Base-by-base conservation (phyloP, 1,140 invertebrate genomes). In the Grapholita molesta region DNA sequence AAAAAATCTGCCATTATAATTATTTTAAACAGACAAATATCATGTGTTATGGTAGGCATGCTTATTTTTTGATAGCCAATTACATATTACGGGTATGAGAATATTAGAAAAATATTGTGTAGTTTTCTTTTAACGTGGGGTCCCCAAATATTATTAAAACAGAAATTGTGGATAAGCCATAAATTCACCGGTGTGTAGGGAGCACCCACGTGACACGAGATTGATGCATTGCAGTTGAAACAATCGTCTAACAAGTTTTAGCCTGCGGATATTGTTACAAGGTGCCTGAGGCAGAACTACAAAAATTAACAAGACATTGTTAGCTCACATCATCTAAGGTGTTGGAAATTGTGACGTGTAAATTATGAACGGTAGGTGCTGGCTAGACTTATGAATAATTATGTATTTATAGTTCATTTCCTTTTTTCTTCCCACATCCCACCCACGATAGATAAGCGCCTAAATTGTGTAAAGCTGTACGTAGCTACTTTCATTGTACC, bases 221-320 rank as follows among this genome's bases (percentile, higher is more conserved):
- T 61, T 74, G 73, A 78, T 73, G 72, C 68, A 78, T 78, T 71
- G 69, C 70, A 48, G 64, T 69, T 72, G 71, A 76, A 76, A 76
- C 74, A 76, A 79, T 61, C 52, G 24, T 42, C 64, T 69, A 53
- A 73, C 73, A 73, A 70, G 71, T 70, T 68, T 28, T 69, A 55
- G 67, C 61, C 53, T 66, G 66, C 66, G 64, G 55, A 61, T 28
- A 61, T 61, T 61, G 55, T 61, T 61, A 61, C 55, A 30, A 53
- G 32, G 72, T 28, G 33, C 24, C 35, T 71, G 70, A 76, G 73
- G 64, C 64, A 57, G 76, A 79, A 74, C 74, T 67, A 69, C 30
- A 70, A 70, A 69, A 72, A 78, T 74, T 74, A 75, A 33, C 4
- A 57, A 66, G 33, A 35, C 61, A 71, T 74, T 75, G 73, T 74